These are phyloP conservation scores for Candoia aspera DNA, from an alignment of 2,113 vertebrate species.

Conservation along the genomic window DNA sequence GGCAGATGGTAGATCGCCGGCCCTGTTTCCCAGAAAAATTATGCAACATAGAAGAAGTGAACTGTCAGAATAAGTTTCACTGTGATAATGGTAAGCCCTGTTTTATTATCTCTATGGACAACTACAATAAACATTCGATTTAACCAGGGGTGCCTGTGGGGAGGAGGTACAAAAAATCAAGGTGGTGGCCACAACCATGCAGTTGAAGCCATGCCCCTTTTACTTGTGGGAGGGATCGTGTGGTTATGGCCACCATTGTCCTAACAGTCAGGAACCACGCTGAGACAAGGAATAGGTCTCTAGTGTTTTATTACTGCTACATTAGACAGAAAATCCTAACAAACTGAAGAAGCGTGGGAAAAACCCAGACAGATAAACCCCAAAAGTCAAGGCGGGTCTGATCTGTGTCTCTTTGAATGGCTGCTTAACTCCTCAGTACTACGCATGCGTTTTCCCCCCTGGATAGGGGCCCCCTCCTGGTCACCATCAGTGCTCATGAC, in stretches of 20 bases:
- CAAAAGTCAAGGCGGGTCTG: no score
- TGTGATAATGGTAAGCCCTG: slow-evolving; percentile 78
- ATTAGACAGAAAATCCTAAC: no score
- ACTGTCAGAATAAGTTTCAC: slow-evolving; percentile 78
- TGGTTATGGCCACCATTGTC: background rate
- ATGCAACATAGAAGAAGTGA: slow-evolving; percentile 74
- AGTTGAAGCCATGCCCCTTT: background rate
- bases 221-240: background rate
- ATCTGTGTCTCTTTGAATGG: no score
- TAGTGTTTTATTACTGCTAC: no score
- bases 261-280: no score
- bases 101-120: background rate
- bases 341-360: no score
- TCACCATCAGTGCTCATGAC: no score
- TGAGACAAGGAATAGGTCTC: no score
- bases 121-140: background rate
- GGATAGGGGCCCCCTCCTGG: no score
- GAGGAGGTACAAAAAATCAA: background rate
- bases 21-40: slow-evolving; percentile 75
- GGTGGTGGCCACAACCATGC: background rate
- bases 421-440: no score
- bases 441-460: no score
- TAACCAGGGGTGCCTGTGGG: background rate
- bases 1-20: slow-evolving; percentile 73
- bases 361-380: no score